Evolutionary conservation across 2,888 invertebrate genomes (phyloP), one percentile per base, ranked within the genome.

Genomic region (Eupithecia insigniata): DNA sequence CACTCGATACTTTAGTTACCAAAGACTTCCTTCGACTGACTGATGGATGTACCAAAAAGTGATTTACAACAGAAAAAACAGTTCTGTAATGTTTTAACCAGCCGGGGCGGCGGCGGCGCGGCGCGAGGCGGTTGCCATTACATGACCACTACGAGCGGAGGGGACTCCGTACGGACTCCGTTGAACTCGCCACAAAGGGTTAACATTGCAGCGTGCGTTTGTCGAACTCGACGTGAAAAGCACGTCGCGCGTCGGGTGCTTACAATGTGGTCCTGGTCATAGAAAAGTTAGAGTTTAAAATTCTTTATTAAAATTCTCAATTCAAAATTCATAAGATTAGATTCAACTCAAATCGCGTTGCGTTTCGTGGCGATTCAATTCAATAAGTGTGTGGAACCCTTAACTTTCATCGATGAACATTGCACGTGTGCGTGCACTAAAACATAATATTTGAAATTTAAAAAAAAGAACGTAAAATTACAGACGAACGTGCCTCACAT

Each of bases 401-500:
- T 60, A 30, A 30, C 46, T 60, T 60, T 30, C 60, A 30, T 58
- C 58, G 14, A 34, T 64, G 64, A 26, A 64, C 26, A 16, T 26
- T 26, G 22, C 55, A 55, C 55, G 55, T 55, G 55, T 26, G 55
- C 12, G 26, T 26, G 51, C 22, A n/a, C n/a, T n/a, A n/a, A 14
- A 12, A 10, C 51, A 55, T 55, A 55, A 26, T 14, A 55, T 55
- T 22, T 22, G 1, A 16, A 55, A 55, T 12, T n/a, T 18, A 3
- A 64, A 32, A 64, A 32, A 64, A 64, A 3, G 22, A 62, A 34
- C 34, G 22, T 34, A 4, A 36, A 64, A 36, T 36, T 39, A 36
- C 64, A 36, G 36, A 55, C 51, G 62, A 62, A 62, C 64, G 64
- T 64, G 64, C 64, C 55, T 55, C 34, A 64, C 64, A 34, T 64